Evolutionary conservation across 2,888 invertebrate species (phyloP).

Genomic region (Leptopilina drosophilae): DNA sequence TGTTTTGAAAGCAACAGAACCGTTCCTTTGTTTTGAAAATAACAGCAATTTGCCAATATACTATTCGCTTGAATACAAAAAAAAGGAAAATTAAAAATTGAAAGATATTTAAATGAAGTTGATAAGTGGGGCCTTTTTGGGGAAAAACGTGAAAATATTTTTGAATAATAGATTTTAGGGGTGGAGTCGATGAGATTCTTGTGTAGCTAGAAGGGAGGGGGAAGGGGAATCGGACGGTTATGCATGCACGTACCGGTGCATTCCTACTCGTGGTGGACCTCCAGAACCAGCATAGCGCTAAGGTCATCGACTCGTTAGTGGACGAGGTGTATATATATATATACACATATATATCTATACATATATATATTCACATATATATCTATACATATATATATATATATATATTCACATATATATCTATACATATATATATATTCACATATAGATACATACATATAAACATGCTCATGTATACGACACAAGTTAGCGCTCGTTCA

Average conservation of each 20-base stretch:
- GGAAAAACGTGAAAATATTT: neutral
- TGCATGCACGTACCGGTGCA: constrained; percentile 31
- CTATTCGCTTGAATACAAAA: no score
- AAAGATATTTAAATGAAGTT: no score
- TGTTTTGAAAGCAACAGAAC: no score
- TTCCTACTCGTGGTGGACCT: constrained; percentile 36
- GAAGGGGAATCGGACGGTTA: constrained; percentile 9
- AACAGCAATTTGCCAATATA: no score
- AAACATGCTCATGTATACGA: neutral
- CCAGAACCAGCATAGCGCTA: constrained; percentile 37
- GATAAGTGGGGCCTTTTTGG: no score
- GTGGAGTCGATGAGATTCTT: constrained; percentile 29
- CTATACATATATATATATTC: no score
- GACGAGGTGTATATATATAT: neutral
- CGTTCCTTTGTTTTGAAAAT: no score
- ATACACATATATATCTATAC: no score
- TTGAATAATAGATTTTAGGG: constrained; percentile 15
- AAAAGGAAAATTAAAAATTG: no score
- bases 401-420: no score
- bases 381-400: neutral
- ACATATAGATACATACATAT: no score
- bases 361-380: neutral
- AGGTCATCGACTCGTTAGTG: constrained; percentile 39
- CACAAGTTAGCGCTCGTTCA: constrained; percentile 32
- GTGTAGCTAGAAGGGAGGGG: neutral